Evolutionary conservation across 2,113 vertebrate species (phyloP).

Genomic region (Prietella phreatophila): DNA sequence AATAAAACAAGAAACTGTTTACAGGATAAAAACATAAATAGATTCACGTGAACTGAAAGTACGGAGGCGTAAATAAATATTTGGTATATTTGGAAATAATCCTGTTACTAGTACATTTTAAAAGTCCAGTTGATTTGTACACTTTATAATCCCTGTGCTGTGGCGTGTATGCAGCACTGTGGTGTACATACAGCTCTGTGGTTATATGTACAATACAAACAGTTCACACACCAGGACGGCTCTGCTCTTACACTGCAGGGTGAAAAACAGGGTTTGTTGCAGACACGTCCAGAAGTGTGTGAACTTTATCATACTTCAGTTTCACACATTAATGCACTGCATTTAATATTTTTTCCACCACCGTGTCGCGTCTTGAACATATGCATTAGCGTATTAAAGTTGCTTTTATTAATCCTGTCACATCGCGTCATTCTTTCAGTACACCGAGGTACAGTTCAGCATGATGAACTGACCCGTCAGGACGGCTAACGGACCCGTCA

Average conservation of each 20-base stretch:
- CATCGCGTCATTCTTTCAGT: conserved; percentile 1
- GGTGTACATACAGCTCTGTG: not conserved
- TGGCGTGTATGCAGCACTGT: not conserved
- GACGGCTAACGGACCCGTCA: not conserved
- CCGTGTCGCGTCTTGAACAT: no score
- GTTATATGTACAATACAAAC: not conserved
- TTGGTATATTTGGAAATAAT: not conserved
- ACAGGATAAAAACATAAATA: not conserved
- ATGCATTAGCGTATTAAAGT: not conserved
- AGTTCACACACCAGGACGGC: not conserved
- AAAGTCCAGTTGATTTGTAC: not conserved
- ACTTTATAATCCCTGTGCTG: not conserved
- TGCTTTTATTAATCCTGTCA: not conserved
- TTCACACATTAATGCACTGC: not conserved
- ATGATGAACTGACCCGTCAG: not conserved
- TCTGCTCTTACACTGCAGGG: not conserved
- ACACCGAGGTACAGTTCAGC: conserved; percentile 19
- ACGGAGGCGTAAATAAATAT: no score
- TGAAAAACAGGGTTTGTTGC: not conserved
- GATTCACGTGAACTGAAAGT: not conserved
- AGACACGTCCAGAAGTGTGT: not conserved
- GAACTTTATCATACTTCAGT: not conserved
- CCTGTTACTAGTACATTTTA: not conserved
- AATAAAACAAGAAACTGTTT: not conserved
- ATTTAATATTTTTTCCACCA: not conserved